These are phyloP conservation scores for Pachyuromys duprasi DNA, from an alignment of 2,797 vertebrate species.

Conservation along the genomic window DNA sequence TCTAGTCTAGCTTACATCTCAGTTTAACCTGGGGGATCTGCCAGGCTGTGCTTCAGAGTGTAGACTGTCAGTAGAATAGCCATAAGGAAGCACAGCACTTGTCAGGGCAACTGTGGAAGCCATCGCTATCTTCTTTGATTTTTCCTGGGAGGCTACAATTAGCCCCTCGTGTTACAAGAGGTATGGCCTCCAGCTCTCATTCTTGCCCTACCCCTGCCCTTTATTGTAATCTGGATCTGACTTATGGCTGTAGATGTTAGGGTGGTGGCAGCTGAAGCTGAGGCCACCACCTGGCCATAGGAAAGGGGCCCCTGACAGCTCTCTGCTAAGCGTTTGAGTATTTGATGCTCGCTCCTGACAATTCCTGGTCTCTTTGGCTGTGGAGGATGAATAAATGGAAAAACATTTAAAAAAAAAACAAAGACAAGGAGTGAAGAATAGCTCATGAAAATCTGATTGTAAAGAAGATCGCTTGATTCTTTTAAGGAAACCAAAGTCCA, in stretches of 20 bases:
- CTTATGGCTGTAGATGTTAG: background rate
- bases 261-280: background rate
- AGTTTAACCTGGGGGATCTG: background rate
- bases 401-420: background rate
- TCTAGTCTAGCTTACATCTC: background rate
- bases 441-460: background rate
- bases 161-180: background rate
- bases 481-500: background rate
- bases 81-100: background rate
- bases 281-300: background rate
- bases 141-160: background rate
- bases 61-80: background rate
- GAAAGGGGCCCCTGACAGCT: background rate
- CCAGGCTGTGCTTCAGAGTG: background rate
- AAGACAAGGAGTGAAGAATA: background rate
- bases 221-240: background rate
- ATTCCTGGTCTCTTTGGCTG: background rate
- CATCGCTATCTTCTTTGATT: background rate
- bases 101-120: background rate
- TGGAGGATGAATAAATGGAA: background rate
- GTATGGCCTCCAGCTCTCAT: background rate
- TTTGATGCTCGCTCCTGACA: background rate
- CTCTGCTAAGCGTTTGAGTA: background rate
- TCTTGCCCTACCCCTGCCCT: background rate
- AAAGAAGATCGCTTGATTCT: background rate